These are phyloP conservation scores for Dynastes grantii DNA, from an alignment of 2,888 invertebrate genomes.

Conservation along the genomic window DNA sequence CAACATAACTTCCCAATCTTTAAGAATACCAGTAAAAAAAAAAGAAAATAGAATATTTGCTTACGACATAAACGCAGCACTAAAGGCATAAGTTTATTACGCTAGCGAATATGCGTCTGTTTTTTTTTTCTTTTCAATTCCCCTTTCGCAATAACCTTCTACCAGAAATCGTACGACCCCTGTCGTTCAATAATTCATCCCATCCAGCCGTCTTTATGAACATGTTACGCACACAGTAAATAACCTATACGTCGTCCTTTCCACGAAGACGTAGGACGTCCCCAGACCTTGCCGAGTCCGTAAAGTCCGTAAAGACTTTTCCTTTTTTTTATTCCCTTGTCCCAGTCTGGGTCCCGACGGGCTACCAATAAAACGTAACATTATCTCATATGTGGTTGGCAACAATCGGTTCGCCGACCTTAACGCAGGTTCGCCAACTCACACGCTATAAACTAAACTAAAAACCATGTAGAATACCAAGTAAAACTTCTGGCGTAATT, in stretches of 20 bases:
- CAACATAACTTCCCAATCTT: too few relatives aligned
- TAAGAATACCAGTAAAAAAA: too few relatives aligned
- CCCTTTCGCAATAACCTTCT: background rate
- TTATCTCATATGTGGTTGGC: background rate
- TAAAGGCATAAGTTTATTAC: background rate
- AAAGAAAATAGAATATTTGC: background rate
- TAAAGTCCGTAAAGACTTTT: too few relatives aligned
- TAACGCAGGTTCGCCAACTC: too few relatives aligned
- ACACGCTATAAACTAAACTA: too few relatives aligned
- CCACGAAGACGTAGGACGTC: background rate
- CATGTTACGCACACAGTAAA: slow-evolving; percentile 4
- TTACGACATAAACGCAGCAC: background rate
- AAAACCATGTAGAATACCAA: too few relatives aligned
- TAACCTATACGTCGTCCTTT: background rate
- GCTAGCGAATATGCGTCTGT: background rate
- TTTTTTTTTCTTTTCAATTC: slow-evolving; percentile 7
- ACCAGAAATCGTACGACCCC: background rate
- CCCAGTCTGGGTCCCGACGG: background rate
- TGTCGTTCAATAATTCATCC: slow-evolving; percentile 6
- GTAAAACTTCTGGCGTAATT: too few relatives aligned
- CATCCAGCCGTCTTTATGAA: background rate
- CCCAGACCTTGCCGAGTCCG: background rate
- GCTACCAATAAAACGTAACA: background rate
- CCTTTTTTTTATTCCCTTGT: too few relatives aligned
- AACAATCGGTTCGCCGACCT: background rate